phyloP scores from a whole-genome alignment of 2,888 invertebrate species.

The Anthrax anthrax region DNA sequence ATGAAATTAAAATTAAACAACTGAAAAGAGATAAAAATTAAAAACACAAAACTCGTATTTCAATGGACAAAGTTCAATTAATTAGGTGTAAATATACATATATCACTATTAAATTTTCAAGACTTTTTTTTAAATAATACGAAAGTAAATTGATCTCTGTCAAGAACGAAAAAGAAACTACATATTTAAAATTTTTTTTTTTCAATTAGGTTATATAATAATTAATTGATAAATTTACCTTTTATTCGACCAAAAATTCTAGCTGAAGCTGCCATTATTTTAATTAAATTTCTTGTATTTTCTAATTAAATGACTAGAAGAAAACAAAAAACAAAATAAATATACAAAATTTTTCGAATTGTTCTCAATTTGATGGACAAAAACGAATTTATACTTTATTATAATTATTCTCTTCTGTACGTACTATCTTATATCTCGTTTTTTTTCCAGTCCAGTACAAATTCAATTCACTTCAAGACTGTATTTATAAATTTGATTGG shows the following conservation, averaged over 20 bases:
- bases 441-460: too few relatives aligned
- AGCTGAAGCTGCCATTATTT: constrained; percentile 42
- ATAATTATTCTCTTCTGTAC: too few relatives aligned
- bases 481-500: too few relatives aligned
- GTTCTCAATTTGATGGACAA: too few relatives aligned
- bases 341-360: too few relatives aligned
- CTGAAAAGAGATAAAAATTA: neutral
- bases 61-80: constrained; percentile 2
- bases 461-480: too few relatives aligned
- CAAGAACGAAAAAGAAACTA: constrained; percentile 1
- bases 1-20: neutral
- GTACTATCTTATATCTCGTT: too few relatives aligned
- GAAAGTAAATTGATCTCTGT: neutral
- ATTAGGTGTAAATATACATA: too few relatives aligned
- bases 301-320: neutral
- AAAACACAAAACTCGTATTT: neutral
- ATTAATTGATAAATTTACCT: constrained; percentile 32
- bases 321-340: neutral
- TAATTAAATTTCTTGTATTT: too few relatives aligned
- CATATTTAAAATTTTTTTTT: neutral
- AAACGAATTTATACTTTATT: too few relatives aligned
- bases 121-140: too few relatives aligned
- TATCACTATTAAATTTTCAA: too few relatives aligned
- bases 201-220: constrained; percentile 3
- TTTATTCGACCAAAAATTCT: constrained; percentile 42